Evolutionary conservation across 2,888 invertebrate genomes (phyloP).

Genomic region (Lochmaea capreae): DNA sequence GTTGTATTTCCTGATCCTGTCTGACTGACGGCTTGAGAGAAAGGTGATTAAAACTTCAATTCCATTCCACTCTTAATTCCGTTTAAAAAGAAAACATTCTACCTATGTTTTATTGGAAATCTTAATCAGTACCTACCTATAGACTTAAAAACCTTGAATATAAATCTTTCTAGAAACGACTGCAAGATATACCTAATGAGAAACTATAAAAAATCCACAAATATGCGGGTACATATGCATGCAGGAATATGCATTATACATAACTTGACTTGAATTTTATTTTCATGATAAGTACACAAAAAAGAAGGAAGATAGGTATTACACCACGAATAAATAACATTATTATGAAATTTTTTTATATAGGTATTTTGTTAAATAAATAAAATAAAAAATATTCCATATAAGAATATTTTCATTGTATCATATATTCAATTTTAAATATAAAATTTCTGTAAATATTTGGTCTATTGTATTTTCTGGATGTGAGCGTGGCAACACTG

Average conservation of each 20-base stretch:
- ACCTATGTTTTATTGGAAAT: no score
- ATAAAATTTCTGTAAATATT: no score
- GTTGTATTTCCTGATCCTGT: no score
- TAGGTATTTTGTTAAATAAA: no score
- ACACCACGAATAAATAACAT: background rate
- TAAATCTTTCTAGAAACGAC: background rate
- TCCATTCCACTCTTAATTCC: no score
- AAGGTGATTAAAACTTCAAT: no score
- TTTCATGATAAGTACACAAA: background rate
- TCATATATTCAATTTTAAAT: no score
- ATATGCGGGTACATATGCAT: slow-evolving; percentile 15
- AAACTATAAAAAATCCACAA: slow-evolving; percentile 9
- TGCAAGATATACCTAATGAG: slow-evolving; percentile 10
- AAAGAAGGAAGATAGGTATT: background rate
- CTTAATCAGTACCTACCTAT: background rate
- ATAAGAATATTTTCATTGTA: no score
- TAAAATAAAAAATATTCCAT: no score
- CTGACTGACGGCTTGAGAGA: no score
- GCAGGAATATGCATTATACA: slow-evolving; percentile 6
- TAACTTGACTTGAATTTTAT: background rate
- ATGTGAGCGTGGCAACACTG: slow-evolving; percentile 14
- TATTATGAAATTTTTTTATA: no score
- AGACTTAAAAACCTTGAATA: background rate
- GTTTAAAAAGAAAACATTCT: no score
- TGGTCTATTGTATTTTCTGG: background rate